A percentile compares a stretch with the other conserved stretches of the same genome.
Conservation (phyloP, 1,140 invertebrate genomes). For the Drosophila ironensis region DNA sequence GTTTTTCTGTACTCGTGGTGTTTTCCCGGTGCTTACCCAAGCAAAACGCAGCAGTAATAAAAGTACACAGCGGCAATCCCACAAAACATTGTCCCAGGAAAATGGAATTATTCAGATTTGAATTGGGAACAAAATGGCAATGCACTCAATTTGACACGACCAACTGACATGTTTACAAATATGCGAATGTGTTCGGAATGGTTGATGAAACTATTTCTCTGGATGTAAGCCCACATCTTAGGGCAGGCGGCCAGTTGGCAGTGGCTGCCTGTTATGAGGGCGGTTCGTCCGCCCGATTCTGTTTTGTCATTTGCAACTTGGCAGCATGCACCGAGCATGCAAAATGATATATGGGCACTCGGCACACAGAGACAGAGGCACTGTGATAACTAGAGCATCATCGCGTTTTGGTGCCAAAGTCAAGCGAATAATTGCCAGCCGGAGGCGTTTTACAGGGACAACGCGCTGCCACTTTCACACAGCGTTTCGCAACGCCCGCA, state of each 20-base stretch:
- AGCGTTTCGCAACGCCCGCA: not conserved
- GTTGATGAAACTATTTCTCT: not conserved
- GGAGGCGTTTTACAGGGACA: slow-evolving; percentile 53
- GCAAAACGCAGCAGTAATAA: not conserved
- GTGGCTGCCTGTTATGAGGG: slow-evolving; percentile 13
- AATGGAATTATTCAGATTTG: no score
- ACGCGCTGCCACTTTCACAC: slow-evolving; percentile 35
- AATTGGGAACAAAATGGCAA: no score
- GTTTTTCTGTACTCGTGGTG: not conserved
- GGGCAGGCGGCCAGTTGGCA: slow-evolving; percentile 39
- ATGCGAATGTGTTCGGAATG: no score
- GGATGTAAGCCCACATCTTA: not conserved
- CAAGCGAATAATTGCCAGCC: slow-evolving; percentile 56
- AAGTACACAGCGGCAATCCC: no score
- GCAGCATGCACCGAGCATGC: slow-evolving; percentile 21
- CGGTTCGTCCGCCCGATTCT: not conserved
- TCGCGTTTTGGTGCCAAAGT: slow-evolving; percentile 55
- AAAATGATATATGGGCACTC: not conserved
- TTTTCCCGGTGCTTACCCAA: not conserved
- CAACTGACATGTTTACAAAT: no score
- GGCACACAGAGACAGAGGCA: not conserved
- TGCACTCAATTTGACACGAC: no score
- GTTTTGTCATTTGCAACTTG: slow-evolving; percentile 20
- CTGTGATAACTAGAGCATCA: slow-evolving; percentile 35
- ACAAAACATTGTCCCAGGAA: no score